Conservation (phyloP, 2,888 invertebrate genomes). For the Drosophila demipolita region DNA sequence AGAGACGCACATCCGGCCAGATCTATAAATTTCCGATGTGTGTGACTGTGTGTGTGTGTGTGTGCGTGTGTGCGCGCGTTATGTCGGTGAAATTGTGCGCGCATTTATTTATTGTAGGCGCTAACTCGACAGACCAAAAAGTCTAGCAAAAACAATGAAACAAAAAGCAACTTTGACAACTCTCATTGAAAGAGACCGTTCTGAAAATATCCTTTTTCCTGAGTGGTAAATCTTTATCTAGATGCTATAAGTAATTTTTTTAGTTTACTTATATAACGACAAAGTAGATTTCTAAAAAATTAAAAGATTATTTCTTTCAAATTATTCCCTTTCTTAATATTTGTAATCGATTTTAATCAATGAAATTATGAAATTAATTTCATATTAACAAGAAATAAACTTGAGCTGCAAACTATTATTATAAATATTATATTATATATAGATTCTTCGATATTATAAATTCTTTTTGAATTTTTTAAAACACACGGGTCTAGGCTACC, state of each 20-base stretch:
- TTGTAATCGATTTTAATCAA: not conserved
- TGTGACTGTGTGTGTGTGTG: slow-evolving; percentile 4
- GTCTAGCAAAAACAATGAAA: slow-evolving; percentile 58
- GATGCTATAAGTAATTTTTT: not conserved
- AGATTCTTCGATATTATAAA: no score
- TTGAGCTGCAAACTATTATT: not conserved
- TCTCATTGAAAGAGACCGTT: not conserved
- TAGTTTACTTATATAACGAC: not conserved
- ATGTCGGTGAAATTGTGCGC: slow-evolving; percentile 61
- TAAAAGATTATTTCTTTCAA: not conserved
- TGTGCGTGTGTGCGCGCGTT: slow-evolving; percentile 15
- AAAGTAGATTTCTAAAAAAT: not conserved
- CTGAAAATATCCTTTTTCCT: not conserved
- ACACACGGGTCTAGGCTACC: not conserved
- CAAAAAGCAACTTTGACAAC: slow-evolving; percentile 18
- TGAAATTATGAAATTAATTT: not conserved
- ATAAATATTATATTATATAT: no score
- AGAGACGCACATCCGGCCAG: slow-evolving; percentile 76
- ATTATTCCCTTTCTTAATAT: rapidly evolving
- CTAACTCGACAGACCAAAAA: slow-evolving; percentile 74
- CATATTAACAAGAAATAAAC: not conserved
- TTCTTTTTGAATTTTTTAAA: not conserved
- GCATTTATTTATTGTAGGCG: slow-evolving; percentile 77
- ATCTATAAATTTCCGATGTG: slow-evolving; percentile 71
- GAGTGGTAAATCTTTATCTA: not conserved